phyloP scores from a whole-genome alignment of 2,888 invertebrate species.

The Dynastes hyllus region DNA sequence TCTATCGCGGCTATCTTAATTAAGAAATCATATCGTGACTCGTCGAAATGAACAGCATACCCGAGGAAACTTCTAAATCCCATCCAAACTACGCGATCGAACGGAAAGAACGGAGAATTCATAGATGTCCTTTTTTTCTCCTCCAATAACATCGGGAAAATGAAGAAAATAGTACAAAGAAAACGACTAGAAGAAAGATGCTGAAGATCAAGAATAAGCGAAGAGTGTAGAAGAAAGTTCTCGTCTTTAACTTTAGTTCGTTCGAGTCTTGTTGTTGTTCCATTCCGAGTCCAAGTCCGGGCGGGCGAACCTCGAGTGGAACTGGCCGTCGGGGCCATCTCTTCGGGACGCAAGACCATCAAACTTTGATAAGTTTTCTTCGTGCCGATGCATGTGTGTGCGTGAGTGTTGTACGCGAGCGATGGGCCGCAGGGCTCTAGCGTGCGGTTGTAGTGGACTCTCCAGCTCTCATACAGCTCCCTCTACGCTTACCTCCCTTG shows the following conservation, averaged over 20 bases:
- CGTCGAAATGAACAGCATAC: conserved; percentile 34
- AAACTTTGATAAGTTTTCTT: conserved; percentile 71
- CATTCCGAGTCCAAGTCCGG: conserved; percentile 14
- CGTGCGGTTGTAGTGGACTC: conserved; percentile 1
- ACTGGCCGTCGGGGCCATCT: conserved; percentile 55
- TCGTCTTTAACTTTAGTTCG: not conserved
- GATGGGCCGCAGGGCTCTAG: conserved; percentile 22
- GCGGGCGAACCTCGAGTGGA: conserved; percentile 13
- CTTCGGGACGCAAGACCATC: conserved; percentile 67
- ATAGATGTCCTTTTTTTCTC: not conserved
- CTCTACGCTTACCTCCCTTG: not conserved
- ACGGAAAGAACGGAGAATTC: not conserved
- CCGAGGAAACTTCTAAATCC: conserved; percentile 29
- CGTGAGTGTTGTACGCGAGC: conserved; percentile 17
- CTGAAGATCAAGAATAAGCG: not conserved
- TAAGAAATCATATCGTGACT: conserved; percentile 45
- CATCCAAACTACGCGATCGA: not conserved
- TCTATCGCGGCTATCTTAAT: conserved; percentile 22
- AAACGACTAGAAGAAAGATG: not conserved
- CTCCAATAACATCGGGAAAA: not conserved
- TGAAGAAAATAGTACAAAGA: no score
- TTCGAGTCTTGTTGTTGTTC: conserved; percentile 7
- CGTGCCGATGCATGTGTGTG: conserved; percentile 38
- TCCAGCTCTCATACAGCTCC: conserved; percentile 10
- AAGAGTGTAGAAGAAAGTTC: not conserved